phyloP scores from a whole-genome alignment of 2,888 invertebrate genomes.

The Acheta domesticus region DNA sequence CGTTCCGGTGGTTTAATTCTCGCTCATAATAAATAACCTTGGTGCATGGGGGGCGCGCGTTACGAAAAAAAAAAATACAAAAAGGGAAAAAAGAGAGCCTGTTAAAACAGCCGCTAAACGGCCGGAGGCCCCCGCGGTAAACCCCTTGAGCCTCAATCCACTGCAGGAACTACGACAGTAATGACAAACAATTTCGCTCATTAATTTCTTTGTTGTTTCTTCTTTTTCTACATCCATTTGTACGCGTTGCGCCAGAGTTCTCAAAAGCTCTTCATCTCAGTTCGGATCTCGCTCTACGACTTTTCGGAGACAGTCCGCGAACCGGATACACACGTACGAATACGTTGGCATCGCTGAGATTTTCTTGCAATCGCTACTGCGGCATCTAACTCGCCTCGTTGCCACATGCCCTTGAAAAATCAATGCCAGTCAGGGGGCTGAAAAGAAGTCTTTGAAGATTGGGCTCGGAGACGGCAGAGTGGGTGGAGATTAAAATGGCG shows the following conservation, averaged over 20 bases:
- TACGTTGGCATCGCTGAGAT: too few species aligned
- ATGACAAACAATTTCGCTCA: constrained; percentile 12
- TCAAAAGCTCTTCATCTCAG: too few species aligned
- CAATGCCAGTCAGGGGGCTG: constrained; percentile 32
- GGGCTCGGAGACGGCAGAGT: neutral
- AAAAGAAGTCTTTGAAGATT: neutral
- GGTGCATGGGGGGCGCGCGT: neutral
- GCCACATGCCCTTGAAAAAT: constrained; percentile 35
- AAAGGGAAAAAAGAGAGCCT: neutral
- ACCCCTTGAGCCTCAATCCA: neutral
- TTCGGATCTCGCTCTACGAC: too few species aligned
- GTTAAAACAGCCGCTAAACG: constrained; percentile 18
- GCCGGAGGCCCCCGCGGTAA: neutral
- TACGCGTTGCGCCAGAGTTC: neutral
- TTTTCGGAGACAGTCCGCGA: too few species aligned
- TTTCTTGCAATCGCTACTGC: too few species aligned
- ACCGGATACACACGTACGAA: too few species aligned
- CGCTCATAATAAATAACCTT: constrained; percentile 18
- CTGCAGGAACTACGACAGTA: neutral
- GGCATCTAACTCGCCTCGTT: constrained; percentile 27
- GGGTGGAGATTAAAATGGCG: constrained; percentile 2
- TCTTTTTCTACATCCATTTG: neutral
- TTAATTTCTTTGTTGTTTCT: neutral
- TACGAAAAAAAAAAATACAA: neutral
- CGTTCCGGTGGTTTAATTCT: neutral